Conservation (phyloP, 2,888 invertebrate genomes). For the Drosophila picticornis region DNA sequence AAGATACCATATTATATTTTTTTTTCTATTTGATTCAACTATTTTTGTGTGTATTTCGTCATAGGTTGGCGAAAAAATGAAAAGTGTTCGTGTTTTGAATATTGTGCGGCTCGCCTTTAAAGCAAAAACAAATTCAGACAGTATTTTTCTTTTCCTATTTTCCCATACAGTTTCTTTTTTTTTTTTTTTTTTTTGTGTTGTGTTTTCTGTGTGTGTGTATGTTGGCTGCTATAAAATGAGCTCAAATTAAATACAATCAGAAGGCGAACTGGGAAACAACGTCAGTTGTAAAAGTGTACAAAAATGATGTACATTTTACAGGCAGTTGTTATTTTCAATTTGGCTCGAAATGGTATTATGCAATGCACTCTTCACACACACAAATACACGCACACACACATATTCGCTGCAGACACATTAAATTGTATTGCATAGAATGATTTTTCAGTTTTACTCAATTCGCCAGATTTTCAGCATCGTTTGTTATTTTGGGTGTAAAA, state of each 20-base stretch:
- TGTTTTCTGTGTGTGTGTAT: conserved; percentile 13
- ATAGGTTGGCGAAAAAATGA: conserved; percentile 51
- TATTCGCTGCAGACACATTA: conserved; percentile 58
- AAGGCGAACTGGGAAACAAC: conserved; percentile 22
- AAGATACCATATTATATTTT: conserved; percentile 23
- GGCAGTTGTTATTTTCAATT: conserved; percentile 44
- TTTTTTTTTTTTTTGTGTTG: too few relatives aligned
- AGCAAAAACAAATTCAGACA: conserved; percentile 34
- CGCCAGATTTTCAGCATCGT: conserved; percentile 74
- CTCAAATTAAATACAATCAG: conserved; percentile 39
- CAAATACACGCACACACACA: conserved; percentile 28
- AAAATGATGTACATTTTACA: conserved; percentile 53
- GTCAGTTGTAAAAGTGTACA: conserved; percentile 60
- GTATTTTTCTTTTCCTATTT: conserved; percentile 21
- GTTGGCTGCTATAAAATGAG: conserved; percentile 46
- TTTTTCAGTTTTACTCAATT: conserved; percentile 65
- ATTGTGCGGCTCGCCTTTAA: conserved; percentile 30
- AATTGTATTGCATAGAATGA: conserved; percentile 58
- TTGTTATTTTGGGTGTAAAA: conserved; percentile 80
- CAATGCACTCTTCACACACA: conserved; percentile 64
- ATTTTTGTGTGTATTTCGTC: conserved; percentile 68
- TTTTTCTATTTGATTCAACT: conserved; percentile 33
- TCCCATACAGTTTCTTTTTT: too few relatives aligned
- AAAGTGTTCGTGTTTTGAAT: conserved; percentile 23
- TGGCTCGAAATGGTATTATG: conserved; percentile 76